Evolutionary conservation across 2,797 vertebrate species (phyloP).

Genomic region (Girardinus metallicus): DNA sequence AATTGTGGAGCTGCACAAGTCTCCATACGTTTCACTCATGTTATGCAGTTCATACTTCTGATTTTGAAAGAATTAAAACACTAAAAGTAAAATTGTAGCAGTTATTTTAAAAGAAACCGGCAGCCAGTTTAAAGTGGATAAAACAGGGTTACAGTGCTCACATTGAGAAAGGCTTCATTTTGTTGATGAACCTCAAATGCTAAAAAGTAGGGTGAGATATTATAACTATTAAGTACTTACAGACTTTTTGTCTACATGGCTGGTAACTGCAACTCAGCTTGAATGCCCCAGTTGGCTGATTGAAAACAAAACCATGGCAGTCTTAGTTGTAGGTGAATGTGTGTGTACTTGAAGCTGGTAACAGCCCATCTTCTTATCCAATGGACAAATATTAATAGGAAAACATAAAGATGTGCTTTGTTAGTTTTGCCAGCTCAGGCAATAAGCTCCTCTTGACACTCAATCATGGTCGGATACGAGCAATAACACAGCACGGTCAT

Average conservation of each 20-base stretch:
- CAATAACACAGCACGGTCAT: not conserved
- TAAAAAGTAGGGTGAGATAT: no score
- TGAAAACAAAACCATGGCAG: not conserved
- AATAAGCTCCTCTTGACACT: not conserved
- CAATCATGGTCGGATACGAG: not conserved
- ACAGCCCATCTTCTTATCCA: not conserved
- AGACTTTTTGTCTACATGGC: not conserved
- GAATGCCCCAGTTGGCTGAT: no score
- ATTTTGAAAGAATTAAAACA: no score
- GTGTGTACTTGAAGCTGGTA: not conserved
- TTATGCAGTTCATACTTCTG: no score
- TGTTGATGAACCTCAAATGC: no score
- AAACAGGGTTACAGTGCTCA: no score
- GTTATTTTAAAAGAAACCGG: no score
- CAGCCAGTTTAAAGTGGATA: no score
- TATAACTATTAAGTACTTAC: not conserved
- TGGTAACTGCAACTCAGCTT: not conserved
- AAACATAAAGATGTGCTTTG: not conserved
- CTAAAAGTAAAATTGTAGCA: no score
- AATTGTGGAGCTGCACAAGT: no score
- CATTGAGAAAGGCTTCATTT: no score
- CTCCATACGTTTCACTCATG: no score
- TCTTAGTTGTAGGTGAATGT: not conserved
- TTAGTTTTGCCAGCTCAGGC: not conserved
- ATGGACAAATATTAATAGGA: not conserved